Evolutionary conservation across 2,888 invertebrate genomes (phyloP).

Genomic region (Pollenia angustigena): DNA sequence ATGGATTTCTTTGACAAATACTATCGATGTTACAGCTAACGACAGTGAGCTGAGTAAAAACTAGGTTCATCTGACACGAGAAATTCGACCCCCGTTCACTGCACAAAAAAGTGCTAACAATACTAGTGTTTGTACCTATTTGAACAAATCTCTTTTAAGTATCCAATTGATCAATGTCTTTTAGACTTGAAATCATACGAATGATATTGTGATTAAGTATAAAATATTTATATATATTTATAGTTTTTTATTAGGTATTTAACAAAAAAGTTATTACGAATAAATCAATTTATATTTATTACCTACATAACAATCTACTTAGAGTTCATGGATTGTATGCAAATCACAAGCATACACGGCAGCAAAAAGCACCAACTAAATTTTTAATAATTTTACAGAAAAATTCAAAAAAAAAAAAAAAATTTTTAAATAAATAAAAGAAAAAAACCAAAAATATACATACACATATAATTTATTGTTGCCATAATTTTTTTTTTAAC

Average conservation of each 20-base stretch:
- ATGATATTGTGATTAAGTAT: constrained; percentile 63
- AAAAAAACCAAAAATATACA: too few relatives aligned
- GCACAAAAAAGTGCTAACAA: background rate
- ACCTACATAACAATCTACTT: background rate
- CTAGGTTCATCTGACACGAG: background rate
- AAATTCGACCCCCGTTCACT: background rate
- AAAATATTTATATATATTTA: constrained; percentile 55
- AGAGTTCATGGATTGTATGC: constrained; percentile 17
- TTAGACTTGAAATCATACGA: constrained; percentile 63
- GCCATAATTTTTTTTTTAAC: too few relatives aligned
- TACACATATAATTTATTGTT: too few relatives aligned
- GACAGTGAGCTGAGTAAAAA: background rate
- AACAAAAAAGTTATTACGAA: constrained; percentile 17
- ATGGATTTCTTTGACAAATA: constrained; percentile 3
- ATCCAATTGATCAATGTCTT: constrained; percentile 51
- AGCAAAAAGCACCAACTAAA: too few relatives aligned
- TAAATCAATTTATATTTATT: constrained; percentile 8
- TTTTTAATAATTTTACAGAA: too few relatives aligned
- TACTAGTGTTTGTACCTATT: background rate
- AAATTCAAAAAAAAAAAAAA: too few relatives aligned
- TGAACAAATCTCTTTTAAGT: constrained; percentile 19
- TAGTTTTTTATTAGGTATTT: constrained; percentile 47
- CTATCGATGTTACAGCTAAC: constrained; percentile 42
- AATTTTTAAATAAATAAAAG: too few relatives aligned
- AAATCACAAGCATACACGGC: background rate